Evolutionary conservation across 2,113 vertebrate species (phyloP).

Genomic region (Willisornis vidua): DNA sequence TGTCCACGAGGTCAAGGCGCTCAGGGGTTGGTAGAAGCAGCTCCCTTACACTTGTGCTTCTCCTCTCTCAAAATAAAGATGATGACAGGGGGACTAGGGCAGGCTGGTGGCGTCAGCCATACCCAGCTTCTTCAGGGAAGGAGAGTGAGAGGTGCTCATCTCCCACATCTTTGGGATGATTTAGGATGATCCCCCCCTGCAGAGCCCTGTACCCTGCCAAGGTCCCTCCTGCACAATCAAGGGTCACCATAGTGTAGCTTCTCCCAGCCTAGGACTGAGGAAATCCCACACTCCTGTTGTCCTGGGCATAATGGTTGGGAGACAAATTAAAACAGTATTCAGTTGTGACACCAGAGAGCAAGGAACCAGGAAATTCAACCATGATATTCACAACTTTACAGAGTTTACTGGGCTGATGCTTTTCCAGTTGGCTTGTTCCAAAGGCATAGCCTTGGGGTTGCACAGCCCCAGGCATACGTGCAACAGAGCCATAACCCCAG

Average conservation of each 20-base stretch:
- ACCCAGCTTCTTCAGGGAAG: neutral
- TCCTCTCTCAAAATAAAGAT: neutral
- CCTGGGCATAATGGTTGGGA: neutral
- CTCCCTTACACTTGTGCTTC: neutral
- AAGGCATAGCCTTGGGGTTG: fast-evolving
- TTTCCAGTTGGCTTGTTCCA: neutral
- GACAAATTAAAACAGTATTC: neutral
- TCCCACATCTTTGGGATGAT: neutral
- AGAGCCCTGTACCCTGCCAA: neutral
- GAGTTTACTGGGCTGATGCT: neutral
- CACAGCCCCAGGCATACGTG: neutral
- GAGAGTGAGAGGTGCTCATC: no score
- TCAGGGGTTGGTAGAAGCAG: neutral
- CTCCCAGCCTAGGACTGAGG: neutral
- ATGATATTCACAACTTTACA: neutral
- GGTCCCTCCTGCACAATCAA: neutral
- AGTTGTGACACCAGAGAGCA: neutral
- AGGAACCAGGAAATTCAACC: neutral
- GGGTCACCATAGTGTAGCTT: neutral
- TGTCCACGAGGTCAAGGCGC: neutral
- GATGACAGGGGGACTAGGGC: no score
- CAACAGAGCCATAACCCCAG: neutral
- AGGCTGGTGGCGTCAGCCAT: neutral
- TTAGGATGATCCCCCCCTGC: neutral
- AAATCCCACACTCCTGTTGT: neutral